phyloP scores from a whole-genome alignment of 2,113 vertebrate genomes.

The Tachysurus vachellii region DNA sequence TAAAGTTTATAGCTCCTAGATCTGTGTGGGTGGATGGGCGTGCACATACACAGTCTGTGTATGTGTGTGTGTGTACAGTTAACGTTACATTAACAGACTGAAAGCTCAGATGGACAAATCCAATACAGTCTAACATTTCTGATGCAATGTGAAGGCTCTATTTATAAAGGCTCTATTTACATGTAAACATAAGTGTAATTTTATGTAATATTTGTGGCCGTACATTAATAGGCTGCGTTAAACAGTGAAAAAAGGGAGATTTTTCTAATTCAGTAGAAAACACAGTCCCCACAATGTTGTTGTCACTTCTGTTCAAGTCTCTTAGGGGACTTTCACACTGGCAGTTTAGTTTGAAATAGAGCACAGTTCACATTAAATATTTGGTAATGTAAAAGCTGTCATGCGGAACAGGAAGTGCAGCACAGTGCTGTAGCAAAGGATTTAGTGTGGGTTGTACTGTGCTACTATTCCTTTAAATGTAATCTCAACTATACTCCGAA shows the following conservation, averaged over 20 bases:
- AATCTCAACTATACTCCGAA: no score
- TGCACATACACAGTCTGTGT: background rate
- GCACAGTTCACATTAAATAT: no score
- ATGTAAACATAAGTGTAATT: background rate
- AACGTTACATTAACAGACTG: background rate
- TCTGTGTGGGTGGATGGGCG: slow-evolving; percentile 2
- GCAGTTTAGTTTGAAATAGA: no score
- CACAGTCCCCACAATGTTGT: background rate
- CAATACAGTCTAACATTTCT: background rate
- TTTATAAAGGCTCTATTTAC: background rate
- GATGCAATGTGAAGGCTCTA: background rate
- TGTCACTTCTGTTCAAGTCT: background rate
- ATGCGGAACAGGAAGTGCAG: no score
- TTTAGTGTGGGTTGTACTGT: no score
- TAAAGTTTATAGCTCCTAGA: slow-evolving; percentile 63
- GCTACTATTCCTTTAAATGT: no score
- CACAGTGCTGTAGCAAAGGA: no score
- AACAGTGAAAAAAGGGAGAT: background rate
- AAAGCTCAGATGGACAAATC: background rate
- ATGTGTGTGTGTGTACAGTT: slow-evolving; percentile 18
- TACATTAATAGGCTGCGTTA: background rate
- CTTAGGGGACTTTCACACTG: no score
- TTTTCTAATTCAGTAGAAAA: background rate
- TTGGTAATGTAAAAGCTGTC: no score
- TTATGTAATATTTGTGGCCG: background rate